Conservation (phyloP, 2,113 vertebrate genomes). For the Phrynocephalus versicolor region DNA sequence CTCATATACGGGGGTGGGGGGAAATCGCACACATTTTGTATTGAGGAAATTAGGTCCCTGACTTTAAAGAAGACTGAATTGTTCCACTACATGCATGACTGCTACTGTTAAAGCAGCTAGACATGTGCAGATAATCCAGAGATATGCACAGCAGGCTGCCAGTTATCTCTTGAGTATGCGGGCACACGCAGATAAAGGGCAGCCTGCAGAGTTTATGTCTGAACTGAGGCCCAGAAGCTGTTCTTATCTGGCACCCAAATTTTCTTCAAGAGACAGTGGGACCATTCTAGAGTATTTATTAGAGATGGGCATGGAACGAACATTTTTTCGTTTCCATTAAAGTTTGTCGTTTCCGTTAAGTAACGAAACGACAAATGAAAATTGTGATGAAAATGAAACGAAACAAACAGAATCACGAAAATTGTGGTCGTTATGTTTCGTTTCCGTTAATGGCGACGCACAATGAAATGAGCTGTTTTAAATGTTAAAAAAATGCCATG, state of each 20-base stretch:
- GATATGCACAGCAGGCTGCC: not conserved
- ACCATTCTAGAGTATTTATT: not conserved
- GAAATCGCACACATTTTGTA: slow-evolving; percentile 10
- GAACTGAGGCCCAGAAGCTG: not conserved
- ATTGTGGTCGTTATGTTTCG: too few relatives aligned
- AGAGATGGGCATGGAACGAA: too few relatives aligned
- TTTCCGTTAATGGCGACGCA: too few relatives aligned
- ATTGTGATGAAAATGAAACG: too few relatives aligned
- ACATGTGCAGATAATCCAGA: slow-evolving; percentile 33
- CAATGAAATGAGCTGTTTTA: too few relatives aligned
- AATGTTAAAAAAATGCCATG: too few relatives aligned
- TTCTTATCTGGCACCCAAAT: not conserved
- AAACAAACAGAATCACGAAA: too few relatives aligned
- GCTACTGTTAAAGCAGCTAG: slow-evolving; percentile 18
- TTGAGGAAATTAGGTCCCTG: slow-evolving; percentile 27
- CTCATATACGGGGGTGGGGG: too few relatives aligned
- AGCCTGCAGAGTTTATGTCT: not conserved
- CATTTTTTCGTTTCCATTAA: too few relatives aligned
- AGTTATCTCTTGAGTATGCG: not conserved
- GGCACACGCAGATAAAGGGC: slow-evolving; percentile 32
- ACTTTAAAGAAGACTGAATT: slow-evolving; percentile 27
- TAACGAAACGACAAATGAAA: too few relatives aligned
- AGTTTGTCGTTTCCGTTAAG: too few relatives aligned
- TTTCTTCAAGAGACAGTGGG: not conserved
- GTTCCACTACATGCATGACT: slow-evolving; percentile 4